phyloP scores from a whole-genome alignment of 2,797 vertebrate species.

The Bradypodion ventrale region DNA sequence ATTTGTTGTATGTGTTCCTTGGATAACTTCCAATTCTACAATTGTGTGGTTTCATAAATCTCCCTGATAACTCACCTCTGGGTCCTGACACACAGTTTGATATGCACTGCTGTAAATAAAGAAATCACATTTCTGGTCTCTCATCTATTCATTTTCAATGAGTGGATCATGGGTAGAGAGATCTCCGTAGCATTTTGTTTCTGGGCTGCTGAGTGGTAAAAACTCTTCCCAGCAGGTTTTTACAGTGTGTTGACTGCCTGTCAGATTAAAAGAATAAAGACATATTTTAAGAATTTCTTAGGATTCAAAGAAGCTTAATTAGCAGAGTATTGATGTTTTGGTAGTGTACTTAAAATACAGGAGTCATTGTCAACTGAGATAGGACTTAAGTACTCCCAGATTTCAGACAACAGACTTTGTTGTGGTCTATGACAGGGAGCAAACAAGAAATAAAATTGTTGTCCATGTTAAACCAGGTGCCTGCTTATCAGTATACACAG shows the following conservation, averaged over 20 bases:
- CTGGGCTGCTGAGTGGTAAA: constrained; percentile 3
- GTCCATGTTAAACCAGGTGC: constrained; percentile 34
- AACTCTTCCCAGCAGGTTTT: constrained; percentile 68
- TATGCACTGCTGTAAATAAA: neutral
- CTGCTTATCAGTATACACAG: constrained; percentile 44
- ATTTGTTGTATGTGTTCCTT: no score
- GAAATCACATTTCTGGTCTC: neutral
- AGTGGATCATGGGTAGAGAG: constrained; percentile 4
- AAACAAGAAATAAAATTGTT: constrained; percentile 16
- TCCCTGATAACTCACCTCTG: neutral
- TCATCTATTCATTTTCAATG: constrained; percentile 18
- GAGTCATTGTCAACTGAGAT: constrained; percentile 42
- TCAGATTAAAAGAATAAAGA: constrained; percentile 72
- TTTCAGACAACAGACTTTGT: constrained; percentile 18
- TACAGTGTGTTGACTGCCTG: constrained; percentile 73
- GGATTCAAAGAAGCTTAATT: constrained; percentile 76
- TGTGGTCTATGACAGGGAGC: constrained; percentile 8
- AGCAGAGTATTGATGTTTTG: constrained; percentile 72
- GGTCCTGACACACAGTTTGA: neutral
- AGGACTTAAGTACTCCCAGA: constrained; percentile 44
- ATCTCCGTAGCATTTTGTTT: constrained; percentile 45
- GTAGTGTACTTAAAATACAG: constrained; percentile 59
- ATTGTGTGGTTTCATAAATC: no score
- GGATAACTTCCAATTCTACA: no score
- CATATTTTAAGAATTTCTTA: constrained; percentile 76